phyloP scores from a whole-genome alignment of 2,797 vertebrate species.

The Pempheris klunzingeri region DNA sequence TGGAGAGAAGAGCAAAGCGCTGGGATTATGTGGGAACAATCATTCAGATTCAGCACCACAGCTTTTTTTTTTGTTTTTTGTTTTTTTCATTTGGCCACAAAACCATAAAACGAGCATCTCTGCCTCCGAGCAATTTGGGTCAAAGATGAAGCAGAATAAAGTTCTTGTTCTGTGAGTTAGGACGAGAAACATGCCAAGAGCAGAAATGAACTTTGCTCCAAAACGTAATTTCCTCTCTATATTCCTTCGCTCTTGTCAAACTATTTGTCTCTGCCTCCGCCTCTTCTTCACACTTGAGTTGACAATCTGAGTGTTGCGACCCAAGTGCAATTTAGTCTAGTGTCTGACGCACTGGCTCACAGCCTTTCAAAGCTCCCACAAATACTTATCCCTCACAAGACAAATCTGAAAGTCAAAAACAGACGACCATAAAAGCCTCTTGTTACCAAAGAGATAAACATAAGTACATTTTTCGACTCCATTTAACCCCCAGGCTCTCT shows the following conservation, averaged over 20 bases:
- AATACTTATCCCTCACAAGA: neutral
- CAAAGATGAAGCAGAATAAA: slow-evolving; percentile 16
- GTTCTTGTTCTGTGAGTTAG: slow-evolving; percentile 1
- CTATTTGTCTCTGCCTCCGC: neutral
- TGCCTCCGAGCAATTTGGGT: neutral
- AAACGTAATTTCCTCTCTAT: slow-evolving; percentile 24
- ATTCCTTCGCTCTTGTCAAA: neutral
- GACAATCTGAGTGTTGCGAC: slow-evolving; percentile 21
- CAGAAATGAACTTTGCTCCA: slow-evolving; percentile 20
- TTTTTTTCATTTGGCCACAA: slow-evolving; percentile 27
- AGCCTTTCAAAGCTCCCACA: neutral
- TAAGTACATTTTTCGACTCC: neutral
- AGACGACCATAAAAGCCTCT: neutral
- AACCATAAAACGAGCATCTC: slow-evolving; percentile 26
- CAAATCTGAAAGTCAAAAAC: slow-evolving; percentile 11
- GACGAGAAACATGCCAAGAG: slow-evolving; percentile 8
- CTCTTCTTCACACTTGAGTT: slow-evolving; percentile 17
- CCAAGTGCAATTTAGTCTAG: neutral
- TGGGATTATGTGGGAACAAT: neutral
- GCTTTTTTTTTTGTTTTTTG: slow-evolving; percentile 25
- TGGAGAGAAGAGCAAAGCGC: neutral
- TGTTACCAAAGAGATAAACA: neutral
- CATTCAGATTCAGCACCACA: slow-evolving; percentile 24
- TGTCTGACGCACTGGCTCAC: neutral
- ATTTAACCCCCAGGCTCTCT: neutral